phyloP scores from a whole-genome alignment of 2,113 vertebrate genomes.

The Dolichallabes microphthalmus region DNA sequence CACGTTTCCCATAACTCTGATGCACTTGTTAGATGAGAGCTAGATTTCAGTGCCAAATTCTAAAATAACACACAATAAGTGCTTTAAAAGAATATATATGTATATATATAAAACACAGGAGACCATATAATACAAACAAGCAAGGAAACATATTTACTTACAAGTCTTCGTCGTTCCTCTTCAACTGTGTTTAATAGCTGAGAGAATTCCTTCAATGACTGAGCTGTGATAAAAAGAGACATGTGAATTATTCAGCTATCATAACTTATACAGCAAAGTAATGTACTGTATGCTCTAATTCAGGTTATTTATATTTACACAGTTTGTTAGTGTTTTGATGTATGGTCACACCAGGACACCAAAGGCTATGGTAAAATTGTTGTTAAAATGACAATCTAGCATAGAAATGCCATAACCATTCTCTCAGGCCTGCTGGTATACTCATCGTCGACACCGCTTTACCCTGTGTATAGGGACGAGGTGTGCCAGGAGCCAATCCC shows the following conservation, averaged over 20 bases:
- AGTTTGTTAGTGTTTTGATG: background rate
- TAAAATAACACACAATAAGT: background rate
- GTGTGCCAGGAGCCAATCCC: too few relatives aligned
- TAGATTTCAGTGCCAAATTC: constrained; percentile 7
- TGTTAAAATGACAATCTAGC: background rate
- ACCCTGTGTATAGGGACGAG: too few relatives aligned
- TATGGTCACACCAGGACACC: background rate
- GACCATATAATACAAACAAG: background rate
- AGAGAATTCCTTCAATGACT: constrained; percentile 95
- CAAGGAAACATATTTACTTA: constrained; percentile 65
- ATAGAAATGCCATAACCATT: background rate
- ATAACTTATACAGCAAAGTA: background rate
- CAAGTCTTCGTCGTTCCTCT: constrained; percentile 91
- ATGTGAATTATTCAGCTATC: background rate
- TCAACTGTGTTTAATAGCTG: constrained; percentile 93
- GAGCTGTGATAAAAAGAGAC: constrained; percentile 75
- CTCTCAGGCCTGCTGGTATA: background rate
- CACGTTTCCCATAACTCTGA: constrained; percentile 31
- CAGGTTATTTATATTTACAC: background rate
- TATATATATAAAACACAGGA: background rate
- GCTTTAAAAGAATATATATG: background rate
- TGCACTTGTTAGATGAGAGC: constrained; percentile 10
- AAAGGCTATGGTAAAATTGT: background rate
- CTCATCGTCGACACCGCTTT: too few relatives aligned
- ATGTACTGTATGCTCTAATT: background rate